Base-by-base conservation (phyloP, 2,113 vertebrate species). In the Oriolus oriolus region DNA sequence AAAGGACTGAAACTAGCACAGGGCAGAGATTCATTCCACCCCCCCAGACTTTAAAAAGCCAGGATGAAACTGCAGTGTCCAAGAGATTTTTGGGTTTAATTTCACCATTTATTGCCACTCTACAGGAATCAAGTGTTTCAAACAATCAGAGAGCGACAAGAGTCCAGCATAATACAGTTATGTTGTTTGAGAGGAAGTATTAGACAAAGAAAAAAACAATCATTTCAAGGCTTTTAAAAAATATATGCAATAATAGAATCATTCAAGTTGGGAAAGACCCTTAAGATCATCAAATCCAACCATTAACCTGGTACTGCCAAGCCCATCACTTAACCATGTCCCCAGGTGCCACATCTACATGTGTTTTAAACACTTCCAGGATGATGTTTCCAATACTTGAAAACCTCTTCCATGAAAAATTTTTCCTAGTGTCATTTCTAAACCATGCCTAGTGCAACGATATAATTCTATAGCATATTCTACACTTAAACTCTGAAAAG, bases 351-450 rank as follows among this genome's bases (percentile, higher is more conserved):
- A 49, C 16, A 80, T 28, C 6, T 33, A 37, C 16, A 13, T 7
- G 15, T 41, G 21, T 37, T 74, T 74, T 54, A 54, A 86, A 61
- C 5, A 33, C 6, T 50, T 68, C 12, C 60, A 80, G 18, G 5
- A 42, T 41, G 12, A 9, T 37, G 15, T 45, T 73, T 74, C 53
- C 19, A 54, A 24, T 20, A 27, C 6, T 37, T 61, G 35, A 42
- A 27, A 74, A 37, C 16, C 1, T 2, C 20, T 61, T 54, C 22
- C 13, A 4, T 3, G 5, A 23, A 35, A 10, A 7, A 1, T 21
- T 60, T 71, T 66, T 41, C 23, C 26, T 49, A 37, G 11, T 49
- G 26, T 28, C 31, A 68, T 21, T 47, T 54, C 35, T 68, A 80
- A 66, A 68, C 35, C 5, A 66, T 35, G 2, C 9, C 47, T 74